Base-by-base conservation (phyloP, 2,888 invertebrate species). In the Zaprionus obscuricornis region DNA sequence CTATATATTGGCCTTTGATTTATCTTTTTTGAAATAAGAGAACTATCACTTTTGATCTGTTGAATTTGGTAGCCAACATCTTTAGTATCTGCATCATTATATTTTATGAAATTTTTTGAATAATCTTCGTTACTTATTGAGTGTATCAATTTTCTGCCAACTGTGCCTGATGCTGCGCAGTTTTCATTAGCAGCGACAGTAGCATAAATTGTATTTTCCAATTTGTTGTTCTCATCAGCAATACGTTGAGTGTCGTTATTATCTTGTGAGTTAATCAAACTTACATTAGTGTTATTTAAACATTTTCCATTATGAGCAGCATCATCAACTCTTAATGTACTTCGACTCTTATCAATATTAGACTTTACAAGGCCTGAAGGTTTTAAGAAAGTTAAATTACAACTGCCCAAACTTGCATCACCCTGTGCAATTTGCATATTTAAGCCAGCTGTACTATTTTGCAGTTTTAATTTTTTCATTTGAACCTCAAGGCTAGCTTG, bases 1-100 rank as follows among this genome's bases (percentile, higher is more conserved):
- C 62, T 65, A 13, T 47, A 40, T n/a, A 60, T 60, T 40, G 66
- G 52, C 40, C 66, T 58, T 51, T 69, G 70, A 40, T 60, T 60
- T 37, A 56, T 39, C 43, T 66, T 83, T 11, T 66, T 64, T 17
- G 77, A 65, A 59, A 85, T 76, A 18, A 88, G 71, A 4, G 87
- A 87, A 68, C 88, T 89, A 43, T 89, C 89, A 72, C 88, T 88
- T 43, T 86, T 85, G 17, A 88, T 87, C 51, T 89, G 88, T 17
- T 87, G 66, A 27, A 88, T 74, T 71, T 89, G 86, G 67, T 89
- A 89, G 14, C 89, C 87, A 58, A 76, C 59, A 40, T 73, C 70
- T 24, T 78, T 65, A 16, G 51, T 36, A 36, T 56, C 68, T 16
- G 66, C 29, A 42, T 54, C 43, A 26, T 52, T 54, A 13, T 49